phyloP scores from a whole-genome alignment of 2,888 invertebrate genomes.

The Drosophila rubida region DNA sequence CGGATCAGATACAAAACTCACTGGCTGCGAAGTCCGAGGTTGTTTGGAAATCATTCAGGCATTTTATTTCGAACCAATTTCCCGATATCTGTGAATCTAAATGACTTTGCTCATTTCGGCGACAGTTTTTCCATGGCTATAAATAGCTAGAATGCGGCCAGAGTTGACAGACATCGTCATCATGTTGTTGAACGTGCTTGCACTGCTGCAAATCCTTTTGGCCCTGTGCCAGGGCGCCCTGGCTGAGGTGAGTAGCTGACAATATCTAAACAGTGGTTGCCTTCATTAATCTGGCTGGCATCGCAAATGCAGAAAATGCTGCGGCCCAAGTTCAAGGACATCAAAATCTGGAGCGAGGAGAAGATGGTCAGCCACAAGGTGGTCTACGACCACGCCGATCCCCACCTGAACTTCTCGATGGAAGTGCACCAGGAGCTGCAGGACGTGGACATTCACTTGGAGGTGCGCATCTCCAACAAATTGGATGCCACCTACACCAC shows the following conservation, averaged over 20 bases:
- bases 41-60: conserved; percentile 50
- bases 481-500: conserved; percentile 70
- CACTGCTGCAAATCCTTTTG: conserved; percentile 57
- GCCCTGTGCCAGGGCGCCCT: conserved; percentile 43
- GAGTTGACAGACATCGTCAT: conserved; percentile 33
- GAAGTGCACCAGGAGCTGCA: conserved; percentile 76
- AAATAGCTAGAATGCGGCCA: conserved; percentile 35
- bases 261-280: neutral
- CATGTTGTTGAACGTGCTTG: conserved; percentile 50
- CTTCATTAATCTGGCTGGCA: neutral
- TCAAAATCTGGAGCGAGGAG: conserved; percentile 82
- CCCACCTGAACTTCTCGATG: conserved; percentile 80
- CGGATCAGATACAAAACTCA: conserved; percentile 24
- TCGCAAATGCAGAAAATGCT: conserved; percentile 81
- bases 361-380: conserved; percentile 72
- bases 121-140: conserved; percentile 32
- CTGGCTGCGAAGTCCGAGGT: conserved; percentile 37
- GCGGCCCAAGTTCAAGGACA: conserved; percentile 80
- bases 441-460: conserved; percentile 74
- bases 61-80: conserved; percentile 17
- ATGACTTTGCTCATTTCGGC: conserved; percentile 27
- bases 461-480: conserved; percentile 71
- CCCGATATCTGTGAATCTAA: conserved; percentile 52
- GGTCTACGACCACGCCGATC: conserved; percentile 75
- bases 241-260: conserved; percentile 65